Evolutionary conservation across 2,113 vertebrate genomes (phyloP).

Genomic region (Dipodomys merriami): DNA sequence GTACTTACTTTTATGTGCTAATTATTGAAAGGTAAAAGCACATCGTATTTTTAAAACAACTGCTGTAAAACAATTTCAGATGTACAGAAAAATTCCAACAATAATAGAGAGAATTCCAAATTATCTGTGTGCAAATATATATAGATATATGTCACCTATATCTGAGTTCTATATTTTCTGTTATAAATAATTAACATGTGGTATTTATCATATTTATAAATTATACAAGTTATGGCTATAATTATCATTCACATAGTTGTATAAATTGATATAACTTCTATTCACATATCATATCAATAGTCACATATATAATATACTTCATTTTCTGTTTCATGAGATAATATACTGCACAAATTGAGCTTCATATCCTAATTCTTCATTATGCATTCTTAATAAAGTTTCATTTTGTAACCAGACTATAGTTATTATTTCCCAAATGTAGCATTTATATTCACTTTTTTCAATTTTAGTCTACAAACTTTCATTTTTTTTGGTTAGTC

Average conservation of each 20-base stretch:
- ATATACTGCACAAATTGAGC: background rate
- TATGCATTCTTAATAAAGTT: background rate
- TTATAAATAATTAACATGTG: background rate
- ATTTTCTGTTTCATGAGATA: background rate
- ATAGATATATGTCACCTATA: background rate
- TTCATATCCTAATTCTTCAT: background rate
- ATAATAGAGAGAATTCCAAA: background rate
- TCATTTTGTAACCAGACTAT: background rate
- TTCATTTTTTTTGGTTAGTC: background rate
- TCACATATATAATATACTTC: background rate
- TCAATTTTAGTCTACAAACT: background rate
- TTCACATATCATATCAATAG: background rate
- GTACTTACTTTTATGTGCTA: background rate
- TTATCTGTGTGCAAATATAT: background rate
- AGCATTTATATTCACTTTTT: background rate
- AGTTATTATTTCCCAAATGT: background rate
- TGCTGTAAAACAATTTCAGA: conserved; percentile 25
- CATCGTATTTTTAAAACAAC: background rate
- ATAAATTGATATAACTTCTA: background rate
- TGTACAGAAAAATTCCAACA: background rate
- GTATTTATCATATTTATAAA: background rate
- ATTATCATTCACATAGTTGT: background rate
- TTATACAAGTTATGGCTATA: background rate
- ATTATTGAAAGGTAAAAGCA: background rate
- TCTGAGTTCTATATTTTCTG: background rate